phyloP scores from a whole-genome alignment of 2,113 vertebrate species.

The Fukomys damarensis region DNA sequence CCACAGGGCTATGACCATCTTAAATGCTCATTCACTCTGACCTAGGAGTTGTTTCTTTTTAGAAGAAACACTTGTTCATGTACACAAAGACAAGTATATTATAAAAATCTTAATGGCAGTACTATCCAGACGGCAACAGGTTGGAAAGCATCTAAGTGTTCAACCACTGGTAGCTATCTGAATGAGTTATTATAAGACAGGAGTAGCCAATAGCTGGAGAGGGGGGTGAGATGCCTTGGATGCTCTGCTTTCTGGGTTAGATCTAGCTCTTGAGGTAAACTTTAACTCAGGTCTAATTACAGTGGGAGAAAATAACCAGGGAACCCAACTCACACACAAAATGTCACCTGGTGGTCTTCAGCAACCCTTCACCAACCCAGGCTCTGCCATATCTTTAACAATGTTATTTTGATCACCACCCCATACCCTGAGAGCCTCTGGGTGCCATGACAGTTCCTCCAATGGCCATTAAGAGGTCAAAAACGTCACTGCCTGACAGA shows the following conservation, averaged over 20 bases:
- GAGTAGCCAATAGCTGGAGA: neutral
- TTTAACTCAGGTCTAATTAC: neutral
- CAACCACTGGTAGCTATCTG: neutral
- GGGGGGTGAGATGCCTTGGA: neutral
- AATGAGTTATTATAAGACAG: neutral
- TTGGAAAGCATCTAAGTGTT: neutral
- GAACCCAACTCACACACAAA: neutral
- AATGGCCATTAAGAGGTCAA: neutral
- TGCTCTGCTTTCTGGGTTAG: neutral
- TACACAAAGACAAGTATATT: neutral
- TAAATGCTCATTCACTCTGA: neutral
- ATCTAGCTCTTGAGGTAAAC: neutral
- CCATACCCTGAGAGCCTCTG: neutral
- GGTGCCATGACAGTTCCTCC: neutral
- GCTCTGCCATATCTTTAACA: neutral
- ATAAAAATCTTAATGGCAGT: neutral
- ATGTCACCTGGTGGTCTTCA: neutral
- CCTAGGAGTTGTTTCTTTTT: constrained; percentile 15
- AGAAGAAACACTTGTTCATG: neutral
- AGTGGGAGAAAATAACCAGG: neutral
- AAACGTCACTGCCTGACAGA: neutral
- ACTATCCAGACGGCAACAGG: neutral
- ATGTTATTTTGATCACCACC: neutral
- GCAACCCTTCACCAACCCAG: neutral
- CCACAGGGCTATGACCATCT: neutral